These are phyloP conservation scores for Chrysolina oricalcia DNA, from an alignment of 2,888 invertebrate genomes.

Conservation along the genomic window DNA sequence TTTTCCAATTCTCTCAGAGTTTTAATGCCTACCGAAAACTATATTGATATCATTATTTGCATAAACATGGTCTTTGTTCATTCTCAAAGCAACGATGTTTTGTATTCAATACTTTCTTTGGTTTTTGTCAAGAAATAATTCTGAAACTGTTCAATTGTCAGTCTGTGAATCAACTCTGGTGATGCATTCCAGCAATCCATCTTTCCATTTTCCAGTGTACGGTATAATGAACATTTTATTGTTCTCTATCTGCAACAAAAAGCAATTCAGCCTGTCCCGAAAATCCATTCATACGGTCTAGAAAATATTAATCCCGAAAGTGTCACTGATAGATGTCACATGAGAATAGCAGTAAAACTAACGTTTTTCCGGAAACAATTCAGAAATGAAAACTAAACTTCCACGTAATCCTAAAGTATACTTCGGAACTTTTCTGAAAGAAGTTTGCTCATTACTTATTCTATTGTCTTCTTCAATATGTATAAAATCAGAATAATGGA, in stretches of 20 bases:
- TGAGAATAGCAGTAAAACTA: neutral
- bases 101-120: no score
- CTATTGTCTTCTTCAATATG: slow-evolving; percentile 8
- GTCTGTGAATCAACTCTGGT: neutral
- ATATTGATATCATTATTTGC: no score
- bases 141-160: no score
- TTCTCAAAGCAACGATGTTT: no score
- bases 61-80: no score
- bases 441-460: neutral
- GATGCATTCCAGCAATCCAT: no score
- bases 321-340: slow-evolving; percentile 7
- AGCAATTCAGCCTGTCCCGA: neutral
- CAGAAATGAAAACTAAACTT: slow-evolving; percentile 6
- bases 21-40: no score
- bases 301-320: slow-evolving; percentile 1
- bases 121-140: no score
- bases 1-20: no score
- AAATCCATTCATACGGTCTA: neutral
- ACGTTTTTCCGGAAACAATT: neutral
- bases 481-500: neutral
- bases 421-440: neutral
- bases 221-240: neutral
- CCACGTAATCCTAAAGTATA: neutral
- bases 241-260: neutral
- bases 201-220: no score